Conservation (phyloP, 2,888 invertebrate genomes). For the Ichneumoninae sp. region DNA sequence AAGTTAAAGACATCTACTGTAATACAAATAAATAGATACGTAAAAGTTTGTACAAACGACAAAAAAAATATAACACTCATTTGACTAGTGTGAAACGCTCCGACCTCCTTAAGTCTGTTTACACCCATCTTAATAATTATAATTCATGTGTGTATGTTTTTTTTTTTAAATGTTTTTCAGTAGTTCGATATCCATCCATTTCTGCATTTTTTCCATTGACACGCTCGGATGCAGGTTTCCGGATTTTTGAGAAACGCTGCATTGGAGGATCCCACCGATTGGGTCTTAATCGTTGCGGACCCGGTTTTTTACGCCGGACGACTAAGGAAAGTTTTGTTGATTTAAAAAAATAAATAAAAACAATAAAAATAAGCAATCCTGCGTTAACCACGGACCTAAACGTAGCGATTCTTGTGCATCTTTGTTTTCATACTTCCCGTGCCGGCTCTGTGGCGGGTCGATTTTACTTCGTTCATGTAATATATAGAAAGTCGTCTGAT, state of each 20-base stretch:
- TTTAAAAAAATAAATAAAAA: neutral
- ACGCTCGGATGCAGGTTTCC: neutral
- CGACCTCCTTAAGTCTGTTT: slow-evolving; percentile 10
- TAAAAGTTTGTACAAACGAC: no score
- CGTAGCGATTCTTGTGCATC: slow-evolving; percentile 13
- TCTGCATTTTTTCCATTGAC: neutral
- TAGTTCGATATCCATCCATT: slow-evolving; percentile 28
- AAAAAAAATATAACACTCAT: no score
- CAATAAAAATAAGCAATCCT: neutral
- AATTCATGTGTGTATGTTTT: slow-evolving; percentile 22
- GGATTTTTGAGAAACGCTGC: neutral
- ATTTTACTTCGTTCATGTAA: slow-evolving; percentile 13
- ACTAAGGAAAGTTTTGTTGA: neutral
- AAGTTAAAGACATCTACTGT: no score
- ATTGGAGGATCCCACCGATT: neutral
- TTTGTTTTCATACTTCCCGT: neutral
- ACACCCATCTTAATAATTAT: slow-evolving; percentile 14
- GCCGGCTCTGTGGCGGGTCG: neutral
- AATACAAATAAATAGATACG: no score
- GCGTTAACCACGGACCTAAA: neutral
- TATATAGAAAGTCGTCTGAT: slow-evolving; percentile 32
- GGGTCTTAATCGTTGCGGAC: neutral
- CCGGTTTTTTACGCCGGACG: neutral
- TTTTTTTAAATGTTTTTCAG: slow-evolving; percentile 18
- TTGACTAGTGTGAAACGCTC: no score